Base-by-base conservation (phyloP, 2,888 invertebrate genomes). In the Hartigia nigra region DNA sequence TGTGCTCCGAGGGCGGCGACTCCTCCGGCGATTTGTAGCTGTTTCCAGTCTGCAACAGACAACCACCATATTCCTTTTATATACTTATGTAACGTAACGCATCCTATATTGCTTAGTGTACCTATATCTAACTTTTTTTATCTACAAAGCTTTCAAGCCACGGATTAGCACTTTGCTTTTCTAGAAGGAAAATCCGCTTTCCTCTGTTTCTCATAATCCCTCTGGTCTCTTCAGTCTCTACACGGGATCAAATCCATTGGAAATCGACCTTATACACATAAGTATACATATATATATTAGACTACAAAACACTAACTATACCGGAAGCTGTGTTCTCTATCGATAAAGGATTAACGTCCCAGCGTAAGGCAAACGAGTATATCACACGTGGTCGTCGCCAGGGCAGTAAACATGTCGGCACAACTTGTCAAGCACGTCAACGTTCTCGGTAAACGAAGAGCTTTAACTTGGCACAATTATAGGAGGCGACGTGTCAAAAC, bases 1-100 rank as follows among this genome's bases (percentile, higher is more conserved):
- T 89, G 81, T 88, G 87, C 78, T 90, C 89, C 78, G 86, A 84
- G 76, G 88, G 88, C 70, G 90, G 88, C 69, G 90, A 90, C 70
- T 84, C 88, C 82, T 89, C 89, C 72, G 89, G 87, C 76, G 89
- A 88, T 81, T 89, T 90, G 82, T 88, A 89, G 80, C 84, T 87
- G 85, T 87, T 89, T 77, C 87, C 90, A 78, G 88, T 84, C 90
- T 90, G 88, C 32, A 90, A 90, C 83, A 86, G n/a, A 81, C 77
- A 79, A 79, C n/a, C n/a, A 14, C 55, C 55, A 55, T 55, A 2
- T 55, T 55, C 55, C 55, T 55, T 55, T 55, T 55, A 55, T 55
- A 55, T 14, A 55, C 55, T 23, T 23, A 55, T 55, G 55, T 55
- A 55, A 55, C 9, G 55, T 55, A 23, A 55, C 23, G 55, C 23